Evolutionary conservation across 2,888 invertebrate genomes (phyloP), one percentile per base, ranked within the genome.

Genomic region (Tinea pellionella): DNA sequence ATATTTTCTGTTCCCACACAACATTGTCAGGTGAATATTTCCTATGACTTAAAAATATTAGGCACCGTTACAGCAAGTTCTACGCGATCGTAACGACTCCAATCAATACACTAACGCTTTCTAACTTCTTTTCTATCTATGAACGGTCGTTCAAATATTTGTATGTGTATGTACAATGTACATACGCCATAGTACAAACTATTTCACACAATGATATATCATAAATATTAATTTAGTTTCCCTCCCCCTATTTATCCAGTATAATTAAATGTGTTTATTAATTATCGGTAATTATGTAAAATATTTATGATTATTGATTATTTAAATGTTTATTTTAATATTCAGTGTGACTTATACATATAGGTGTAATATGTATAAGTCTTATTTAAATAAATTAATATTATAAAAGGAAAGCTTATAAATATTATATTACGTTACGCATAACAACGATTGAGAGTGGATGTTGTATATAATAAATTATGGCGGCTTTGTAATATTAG

Each of bases 191-290:
- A 1, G 9, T 47, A 47, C 13, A 16, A 47, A 47, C 47, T 8
- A 47, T 47, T 47, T 47, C 47, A 47, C 47, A 47, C 47, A 42
- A n/a, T n/a, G 42, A 12, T 30, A 16, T 47, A 15, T 15, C 47
- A 47, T 47, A 47, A 47, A 47, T 15, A 47, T 16, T 16, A 47
- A 47, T 7, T 47, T n/a, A 16, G n/a, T 47, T 37, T 37, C n/a
- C 47, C 16, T 16, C 47, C 47, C 47, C 9, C 15, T 47, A n/a
- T 47, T 47, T 47, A 47, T 16, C 8, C 16, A 47, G 16, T 16
- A 13, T 47, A 47, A 47, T 47, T 47, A 47, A 47, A 47, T 15
- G 47, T 47, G 47, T 47, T 47, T 47, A 47, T 47, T 47, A 47
- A 47, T 47, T 47, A 47, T 47, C n/a, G 16, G 2, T 47, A 47